phyloP scores from a whole-genome alignment of 2,888 invertebrate genomes.

The Formica aserva region DNA sequence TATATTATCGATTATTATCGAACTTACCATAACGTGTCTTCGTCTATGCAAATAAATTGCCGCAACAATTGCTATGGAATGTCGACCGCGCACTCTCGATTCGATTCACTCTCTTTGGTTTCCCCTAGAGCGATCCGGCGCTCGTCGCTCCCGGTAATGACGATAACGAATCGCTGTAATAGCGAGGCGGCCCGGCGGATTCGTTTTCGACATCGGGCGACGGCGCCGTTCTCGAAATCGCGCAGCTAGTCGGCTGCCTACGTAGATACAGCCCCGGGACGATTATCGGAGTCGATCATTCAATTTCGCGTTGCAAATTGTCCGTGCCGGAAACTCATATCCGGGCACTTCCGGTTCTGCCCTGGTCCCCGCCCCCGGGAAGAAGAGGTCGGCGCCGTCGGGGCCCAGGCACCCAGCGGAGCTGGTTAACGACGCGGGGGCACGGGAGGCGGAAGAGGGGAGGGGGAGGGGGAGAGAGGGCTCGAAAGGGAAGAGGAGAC shows the following conservation, averaged over 20 bases:
- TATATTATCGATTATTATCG: not conserved
- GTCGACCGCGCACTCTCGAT: slow-evolving; percentile 36
- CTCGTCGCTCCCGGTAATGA: slow-evolving; percentile 76
- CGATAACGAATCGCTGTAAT: slow-evolving; percentile 79
- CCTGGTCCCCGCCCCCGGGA: slow-evolving; percentile 70
- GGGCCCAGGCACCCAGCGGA: slow-evolving; percentile 63
- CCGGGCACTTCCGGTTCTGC: slow-evolving; percentile 87
- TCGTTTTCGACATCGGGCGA: slow-evolving; percentile 64
- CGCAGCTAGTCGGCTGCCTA: slow-evolving; percentile 44
- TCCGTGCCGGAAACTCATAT: slow-evolving; percentile 96
- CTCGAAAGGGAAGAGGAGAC: slow-evolving; percentile 24
- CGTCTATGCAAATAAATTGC: not conserved
- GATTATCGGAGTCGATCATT: slow-evolving; percentile 86
- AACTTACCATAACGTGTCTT: not conserved
- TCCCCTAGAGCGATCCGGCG: slow-evolving; percentile 24
- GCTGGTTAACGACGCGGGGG: slow-evolving; percentile 60
- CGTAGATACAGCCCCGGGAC: slow-evolving; percentile 74
- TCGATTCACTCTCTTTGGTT: slow-evolving; percentile 12
- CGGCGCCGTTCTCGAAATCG: slow-evolving; percentile 59
- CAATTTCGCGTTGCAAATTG: slow-evolving; percentile 91
- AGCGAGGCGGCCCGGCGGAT: slow-evolving; percentile 61
- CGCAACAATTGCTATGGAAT: slow-evolving; percentile 43
- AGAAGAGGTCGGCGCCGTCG: slow-evolving; percentile 66
- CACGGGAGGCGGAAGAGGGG: not conserved
- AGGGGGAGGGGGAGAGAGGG: slow-evolving; percentile 11